Base-by-base conservation (phyloP, 2,113 vertebrate species). In the Dolichallabes microphthalmus region DNA sequence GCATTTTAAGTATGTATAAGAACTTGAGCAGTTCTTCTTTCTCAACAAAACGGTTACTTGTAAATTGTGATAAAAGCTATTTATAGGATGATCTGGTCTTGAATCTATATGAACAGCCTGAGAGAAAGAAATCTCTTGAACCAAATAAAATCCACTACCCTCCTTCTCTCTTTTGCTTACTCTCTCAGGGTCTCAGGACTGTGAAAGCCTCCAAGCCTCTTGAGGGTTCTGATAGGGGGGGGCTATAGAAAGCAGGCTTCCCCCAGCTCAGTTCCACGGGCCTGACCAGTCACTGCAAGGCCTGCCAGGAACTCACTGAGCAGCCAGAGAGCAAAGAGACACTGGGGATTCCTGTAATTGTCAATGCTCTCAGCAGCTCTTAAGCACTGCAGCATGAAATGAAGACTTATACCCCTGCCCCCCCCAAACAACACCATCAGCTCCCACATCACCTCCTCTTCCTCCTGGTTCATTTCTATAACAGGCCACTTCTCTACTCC, bases 321-420 rank as follows among this genome's bases (percentile, higher is more conserved):
- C 92, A 89, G 90, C 93, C 93, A 94, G 91, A 95, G 93, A 95
- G 94, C 94, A 94, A 95, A 94, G 93, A 94, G 93, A 90, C 95
- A 94, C 93, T 92, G 90, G 94, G 94, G 94, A 95, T 91, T 92
- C 89, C 90, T 93, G 92, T 95, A 95, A 95, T 95, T 95, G 94
- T 94, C 90, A 91, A 92, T 93, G 93, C 93, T 94, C 92, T 93
- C 93, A 93, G 92, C 94, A 83, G 92, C 93, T 93, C 92, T 92
- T 91, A 91, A 92, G 93, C 92, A 94, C 91, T 91, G 91, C 91
- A 91, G 93, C 90, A 92, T 94, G 91, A 94, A 94, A 84, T 87
- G 91, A 91, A 88, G 90, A 91, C 88, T 92, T 92, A 92, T 91
- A 91, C 92, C 91, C 88, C 89, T 83, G 91, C 91, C 92, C 93